Percentiles rank a stretch among this genome's conserved stretches.
phyloP scores from a whole-genome alignment of 2,888 invertebrate genomes.

The Lasioglossum morio region DNA sequence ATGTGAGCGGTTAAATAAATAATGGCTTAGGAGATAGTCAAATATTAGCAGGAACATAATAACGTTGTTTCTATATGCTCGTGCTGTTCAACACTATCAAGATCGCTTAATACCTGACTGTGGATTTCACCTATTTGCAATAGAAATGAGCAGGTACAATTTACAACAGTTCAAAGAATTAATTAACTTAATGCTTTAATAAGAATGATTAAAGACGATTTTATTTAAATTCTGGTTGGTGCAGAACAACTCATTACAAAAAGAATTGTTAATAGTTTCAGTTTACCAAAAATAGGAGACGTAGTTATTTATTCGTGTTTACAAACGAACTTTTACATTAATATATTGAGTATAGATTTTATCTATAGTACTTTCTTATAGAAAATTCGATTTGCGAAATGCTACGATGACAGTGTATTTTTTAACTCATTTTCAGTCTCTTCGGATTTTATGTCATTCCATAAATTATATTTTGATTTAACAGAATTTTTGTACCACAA shows the following conservation, averaged over 20 bases:
- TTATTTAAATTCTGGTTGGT: background rate
- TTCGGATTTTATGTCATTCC: background rate
- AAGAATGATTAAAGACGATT: background rate
- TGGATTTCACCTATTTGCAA: background rate
- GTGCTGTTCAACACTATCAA: background rate
- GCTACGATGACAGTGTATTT: background rate
- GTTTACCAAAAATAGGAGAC: background rate
- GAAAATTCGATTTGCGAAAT: background rate
- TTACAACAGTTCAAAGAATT: background rate
- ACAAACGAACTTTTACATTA: background rate
- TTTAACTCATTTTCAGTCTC: background rate
- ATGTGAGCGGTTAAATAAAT: conserved; percentile 1
- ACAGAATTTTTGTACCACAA: background rate
- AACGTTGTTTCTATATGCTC: background rate
- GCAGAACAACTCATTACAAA: background rate
- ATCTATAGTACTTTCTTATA: too few species aligned
- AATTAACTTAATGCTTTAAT: background rate
- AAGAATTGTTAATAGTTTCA: too few species aligned
- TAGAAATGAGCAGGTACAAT: background rate
- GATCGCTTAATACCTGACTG: background rate
- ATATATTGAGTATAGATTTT: background rate
- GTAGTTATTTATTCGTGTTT: background rate
- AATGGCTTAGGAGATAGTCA: background rate
- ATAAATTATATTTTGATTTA: background rate
- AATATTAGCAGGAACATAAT: background rate